Evolutionary conservation across 2,113 vertebrate genomes (phyloP).

Genomic region (Onychostruthus taczanowskii): DNA sequence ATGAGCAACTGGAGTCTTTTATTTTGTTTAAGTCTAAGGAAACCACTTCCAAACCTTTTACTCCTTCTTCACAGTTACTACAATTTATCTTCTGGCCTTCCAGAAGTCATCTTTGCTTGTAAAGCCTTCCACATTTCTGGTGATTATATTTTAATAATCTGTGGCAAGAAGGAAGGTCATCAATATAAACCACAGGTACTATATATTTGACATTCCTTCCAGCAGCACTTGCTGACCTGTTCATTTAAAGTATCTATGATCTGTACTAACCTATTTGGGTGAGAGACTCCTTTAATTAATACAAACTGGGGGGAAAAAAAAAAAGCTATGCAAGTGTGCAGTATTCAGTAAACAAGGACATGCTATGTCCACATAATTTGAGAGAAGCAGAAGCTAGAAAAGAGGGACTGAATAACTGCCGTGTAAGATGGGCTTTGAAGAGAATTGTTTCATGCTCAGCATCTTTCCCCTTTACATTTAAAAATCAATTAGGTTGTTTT

Average conservation of each 20-base stretch:
- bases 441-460: background rate
- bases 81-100: slow-evolving; percentile 21
- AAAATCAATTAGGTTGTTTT: slow-evolving; percentile 27
- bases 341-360: slow-evolving; percentile 30
- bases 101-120: slow-evolving; percentile 11
- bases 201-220: slow-evolving; percentile 42
- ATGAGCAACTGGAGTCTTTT: background rate
- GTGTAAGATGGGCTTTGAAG: background rate
- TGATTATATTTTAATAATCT: slow-evolving; percentile 48
- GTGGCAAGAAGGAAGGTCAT: slow-evolving; percentile 54
- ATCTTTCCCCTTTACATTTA: background rate
- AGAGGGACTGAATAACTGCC: background rate
- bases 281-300: slow-evolving; percentile 51
- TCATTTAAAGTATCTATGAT: slow-evolving; percentile 39
- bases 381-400: background rate
- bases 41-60: background rate
- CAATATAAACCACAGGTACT: slow-evolving; percentile 53
- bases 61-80: background rate
- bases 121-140: slow-evolving; percentile 29
- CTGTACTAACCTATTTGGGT: slow-evolving; percentile 12
- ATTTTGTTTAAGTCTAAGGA: background rate
- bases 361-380: slow-evolving; percentile 25
- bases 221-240: slow-evolving; percentile 24
- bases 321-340: background rate
- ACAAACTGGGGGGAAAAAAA: background rate